Evolutionary conservation across 2,888 invertebrate genomes (phyloP).

Genomic region (Buathra laborator): DNA sequence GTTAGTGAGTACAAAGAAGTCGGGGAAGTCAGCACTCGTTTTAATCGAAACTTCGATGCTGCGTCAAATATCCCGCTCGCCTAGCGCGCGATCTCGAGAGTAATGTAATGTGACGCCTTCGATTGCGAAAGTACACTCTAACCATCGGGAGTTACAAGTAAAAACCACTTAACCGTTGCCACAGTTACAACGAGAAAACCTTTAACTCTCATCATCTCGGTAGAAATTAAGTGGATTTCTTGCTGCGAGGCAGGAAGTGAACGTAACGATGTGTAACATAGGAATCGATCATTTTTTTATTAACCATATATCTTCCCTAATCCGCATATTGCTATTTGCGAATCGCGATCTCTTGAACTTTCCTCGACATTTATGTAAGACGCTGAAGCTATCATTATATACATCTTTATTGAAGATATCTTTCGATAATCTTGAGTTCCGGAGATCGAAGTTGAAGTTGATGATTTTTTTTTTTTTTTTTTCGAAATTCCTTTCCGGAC

Average conservation of each 20-base stretch:
- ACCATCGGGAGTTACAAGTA: constrained; percentile 4
- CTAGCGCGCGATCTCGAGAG: background rate
- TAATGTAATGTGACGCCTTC: background rate
- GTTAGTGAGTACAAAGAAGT: background rate
- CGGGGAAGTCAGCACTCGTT: background rate
- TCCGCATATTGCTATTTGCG: background rate
- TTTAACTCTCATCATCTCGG: constrained; percentile 49
- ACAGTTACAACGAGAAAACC: background rate
- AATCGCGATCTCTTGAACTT: constrained; percentile 33
- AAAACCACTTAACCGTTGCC: background rate
- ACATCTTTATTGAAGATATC: background rate
- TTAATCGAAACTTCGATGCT: background rate
- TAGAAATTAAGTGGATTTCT: constrained; percentile 36
- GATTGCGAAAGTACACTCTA: constrained; percentile 57
- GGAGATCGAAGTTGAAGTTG: background rate
- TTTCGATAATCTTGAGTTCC: background rate
- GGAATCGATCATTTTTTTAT: constrained; percentile 26
- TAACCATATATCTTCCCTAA: background rate
- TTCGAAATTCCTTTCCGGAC: background rate
- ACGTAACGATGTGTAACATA: constrained; percentile 51
- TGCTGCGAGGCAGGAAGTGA: constrained; percentile 45
- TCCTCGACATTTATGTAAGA: constrained; percentile 44
- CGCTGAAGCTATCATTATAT: background rate
- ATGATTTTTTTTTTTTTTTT: constrained; percentile 2
- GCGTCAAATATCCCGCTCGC: background rate